Evolutionary conservation across 2,797 vertebrate genomes (phyloP).

Genomic region (Lateolabrax maculatus): DNA sequence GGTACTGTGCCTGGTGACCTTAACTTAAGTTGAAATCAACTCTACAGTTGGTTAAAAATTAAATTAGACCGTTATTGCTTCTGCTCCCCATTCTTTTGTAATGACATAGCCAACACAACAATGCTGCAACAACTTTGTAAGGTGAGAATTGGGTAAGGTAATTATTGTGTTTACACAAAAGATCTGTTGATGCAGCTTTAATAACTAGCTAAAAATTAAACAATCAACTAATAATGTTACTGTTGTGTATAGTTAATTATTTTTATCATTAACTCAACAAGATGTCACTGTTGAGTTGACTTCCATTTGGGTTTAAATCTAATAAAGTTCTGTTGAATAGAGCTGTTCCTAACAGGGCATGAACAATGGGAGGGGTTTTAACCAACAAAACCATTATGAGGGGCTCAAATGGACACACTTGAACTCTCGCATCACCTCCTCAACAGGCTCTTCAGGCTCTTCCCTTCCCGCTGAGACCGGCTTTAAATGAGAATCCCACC

Average conservation of each 20-base stretch:
- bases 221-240: no score
- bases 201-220: no score
- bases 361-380: not conserved
- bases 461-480: not conserved
- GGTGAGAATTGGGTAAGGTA: no score
- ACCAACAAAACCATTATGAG: slow-evolving; percentile 19
- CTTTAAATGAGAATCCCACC: slow-evolving; percentile 13
- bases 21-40: not conserved
- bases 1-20: not conserved
- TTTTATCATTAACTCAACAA: no score
- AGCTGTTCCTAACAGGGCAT: not conserved
- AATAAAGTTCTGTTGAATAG: slow-evolving; percentile 14
- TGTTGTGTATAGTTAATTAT: no score
- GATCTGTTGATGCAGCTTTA: no score
- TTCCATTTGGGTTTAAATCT: not conserved
- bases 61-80: not conserved
- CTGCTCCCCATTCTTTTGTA: slow-evolving; percentile 6
- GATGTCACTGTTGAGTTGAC: not conserved
- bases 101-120: no score
- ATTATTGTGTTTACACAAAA: no score
- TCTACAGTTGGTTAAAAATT: slow-evolving; percentile 11
- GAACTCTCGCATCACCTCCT: slow-evolving; percentile 29
- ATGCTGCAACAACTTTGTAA: no score
- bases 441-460: slow-evolving; percentile 29
- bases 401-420: slow-evolving; percentile 36